Percentiles rank a stretch among this genome's conserved stretches.
Conservation (phyloP, 2,888 invertebrate genomes). For the Zonitis immaculata region DNA sequence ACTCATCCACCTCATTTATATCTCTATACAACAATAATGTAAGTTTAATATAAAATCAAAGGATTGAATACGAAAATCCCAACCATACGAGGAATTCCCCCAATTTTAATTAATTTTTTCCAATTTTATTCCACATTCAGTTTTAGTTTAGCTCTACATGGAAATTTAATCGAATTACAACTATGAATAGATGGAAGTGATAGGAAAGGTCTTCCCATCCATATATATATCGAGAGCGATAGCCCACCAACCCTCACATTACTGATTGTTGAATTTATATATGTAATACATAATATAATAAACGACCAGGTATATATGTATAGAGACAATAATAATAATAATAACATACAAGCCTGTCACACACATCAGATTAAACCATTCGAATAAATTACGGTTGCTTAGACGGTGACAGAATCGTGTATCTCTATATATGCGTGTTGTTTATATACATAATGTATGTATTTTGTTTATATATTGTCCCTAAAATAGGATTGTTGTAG, state of each 20-base stretch:
- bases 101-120: too few relatives aligned
- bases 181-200: background rate
- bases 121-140: too few relatives aligned
- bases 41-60: too few relatives aligned
- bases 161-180: too few relatives aligned
- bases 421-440: background rate
- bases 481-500: background rate
- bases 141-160: too few relatives aligned
- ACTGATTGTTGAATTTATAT: background rate
- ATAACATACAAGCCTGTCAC: background rate
- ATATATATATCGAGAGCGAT: too few relatives aligned
- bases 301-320: background rate
- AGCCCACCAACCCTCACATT: background rate
- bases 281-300: background rate
- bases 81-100: too few relatives aligned
- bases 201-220: too few relatives aligned
- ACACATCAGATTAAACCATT: slow-evolving; percentile 2
- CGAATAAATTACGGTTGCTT: background rate
- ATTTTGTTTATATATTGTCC: background rate
- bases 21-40: too few relatives aligned
- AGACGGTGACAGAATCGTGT: background rate
- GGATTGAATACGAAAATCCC: too few relatives aligned
- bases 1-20: background rate
- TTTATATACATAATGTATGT: background rate
- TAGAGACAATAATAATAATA: background rate